A percentile compares a stretch with the other conserved stretches of the same genome.
Evolutionary conservation across 64 coral and sea anemone species (phyloP).

Genomic region (Acropora tenuis): DNA sequence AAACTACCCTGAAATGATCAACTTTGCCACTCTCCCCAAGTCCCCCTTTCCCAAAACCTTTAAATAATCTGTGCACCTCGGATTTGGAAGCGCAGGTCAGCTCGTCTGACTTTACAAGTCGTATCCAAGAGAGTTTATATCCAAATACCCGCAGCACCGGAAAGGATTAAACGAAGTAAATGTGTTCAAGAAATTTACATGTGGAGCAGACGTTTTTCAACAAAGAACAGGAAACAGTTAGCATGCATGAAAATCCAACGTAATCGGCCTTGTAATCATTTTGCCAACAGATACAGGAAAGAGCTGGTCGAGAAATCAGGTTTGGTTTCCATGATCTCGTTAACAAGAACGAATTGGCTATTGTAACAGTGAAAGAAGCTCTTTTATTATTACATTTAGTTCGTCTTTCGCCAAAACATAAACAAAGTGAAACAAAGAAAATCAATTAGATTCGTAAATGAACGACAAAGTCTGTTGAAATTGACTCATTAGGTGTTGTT

Average conservation of each 20-base stretch:
- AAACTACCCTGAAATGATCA: too few relatives aligned
- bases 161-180: not conserved
- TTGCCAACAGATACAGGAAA: not conserved
- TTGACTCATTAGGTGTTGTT: not conserved
- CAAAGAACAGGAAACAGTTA: not conserved
- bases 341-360: too few relatives aligned
- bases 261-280: not conserved
- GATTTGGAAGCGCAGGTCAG: too few relatives aligned
- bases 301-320: not conserved
- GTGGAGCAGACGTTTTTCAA: not conserved
- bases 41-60: too few relatives aligned
- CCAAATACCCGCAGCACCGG: not conserved
- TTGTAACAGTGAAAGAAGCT: not conserved
- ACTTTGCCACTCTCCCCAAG: too few relatives aligned
- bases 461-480: not conserved
- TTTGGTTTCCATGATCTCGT: not conserved
- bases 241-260: not conserved
- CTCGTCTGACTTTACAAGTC: too few relatives aligned
- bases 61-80: too few relatives aligned
- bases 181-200: conserved; percentile 17
- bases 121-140: not conserved
- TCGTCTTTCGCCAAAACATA: not conserved
- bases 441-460: not conserved
- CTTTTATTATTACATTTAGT: not conserved
- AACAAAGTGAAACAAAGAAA: conserved; percentile 14